Base-by-base conservation (phyloP, 2,888 invertebrate species). In the Cyrtodaria siliqua region DNA sequence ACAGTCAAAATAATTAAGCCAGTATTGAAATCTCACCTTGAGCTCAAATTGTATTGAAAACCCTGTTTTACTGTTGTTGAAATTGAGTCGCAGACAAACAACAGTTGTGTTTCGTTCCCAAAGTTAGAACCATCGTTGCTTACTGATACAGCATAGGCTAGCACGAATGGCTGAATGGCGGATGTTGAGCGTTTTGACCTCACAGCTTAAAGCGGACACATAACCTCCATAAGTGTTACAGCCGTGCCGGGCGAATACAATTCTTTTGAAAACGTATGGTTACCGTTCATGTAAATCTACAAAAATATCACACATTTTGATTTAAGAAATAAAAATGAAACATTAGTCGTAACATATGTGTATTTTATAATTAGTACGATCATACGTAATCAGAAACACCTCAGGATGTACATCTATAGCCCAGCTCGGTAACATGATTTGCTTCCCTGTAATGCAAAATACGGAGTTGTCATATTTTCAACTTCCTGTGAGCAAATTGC, bases 61-160 rank as follows among this genome's bases (percentile, higher is more conserved):
- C n/a, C 16, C n/a, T 9, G 6, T 44, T 18, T 44, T 20, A 16
- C 16, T 6, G 3, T 20, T 18, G 20, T 20, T 20, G 20, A 18
- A 16, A 12, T 24, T 16, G 60, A 60, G 18, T 60, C 47, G 4
- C 24, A 26, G n/a, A 60, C 47, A n/a, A 47, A 44, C 20, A 44
- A 47, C 24, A 60, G n/a, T 16, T 16, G 16, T 18, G 23, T 14
- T 6, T 24, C n/a, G 16, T 60, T 47, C 4, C 47, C 26, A 27
- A 47, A 60, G 26, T 40, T 57, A 6, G 14, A 6, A 14, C 57
- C 57, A 24, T 57, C 33, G n/a, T 57, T 57, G 33, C 57, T 57
- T 14, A 57, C 42, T 9, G 60, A 44, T 2, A 60, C 23, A 18
- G 20, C 44, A 47, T 60, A 60, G 16, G 24, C 24, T 3, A 60